These are phyloP conservation scores for Crossaster papposus DNA, from an alignment of 53 echinoderm and acorn worm species.

Conservation along the genomic window DNA sequence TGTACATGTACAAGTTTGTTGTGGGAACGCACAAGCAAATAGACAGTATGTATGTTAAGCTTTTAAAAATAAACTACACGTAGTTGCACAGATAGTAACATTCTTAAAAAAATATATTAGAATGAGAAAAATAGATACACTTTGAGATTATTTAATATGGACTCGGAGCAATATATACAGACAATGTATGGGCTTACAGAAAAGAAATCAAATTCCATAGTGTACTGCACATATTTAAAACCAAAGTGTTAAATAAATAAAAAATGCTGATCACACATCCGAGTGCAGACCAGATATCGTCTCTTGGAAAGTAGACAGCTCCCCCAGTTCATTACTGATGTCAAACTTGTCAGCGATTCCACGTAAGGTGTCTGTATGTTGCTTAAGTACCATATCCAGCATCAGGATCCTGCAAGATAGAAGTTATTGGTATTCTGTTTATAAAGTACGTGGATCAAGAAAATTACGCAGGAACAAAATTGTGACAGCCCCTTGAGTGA, in stretches of 20 bases:
- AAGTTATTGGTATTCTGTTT: too few species aligned
- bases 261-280: neutral
- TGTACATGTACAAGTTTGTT: too few species aligned
- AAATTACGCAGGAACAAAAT: too few species aligned
- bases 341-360: conserved; percentile 29
- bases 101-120: too few species aligned
- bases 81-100: too few species aligned
- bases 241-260: too few species aligned
- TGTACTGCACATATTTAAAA: neutral
- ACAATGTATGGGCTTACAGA: neutral
- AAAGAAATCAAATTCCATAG: neutral
- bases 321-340: conserved; percentile 28
- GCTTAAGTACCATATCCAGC: conserved; percentile 1
- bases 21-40: too few species aligned
- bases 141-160: neutral
- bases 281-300: neutral
- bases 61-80: too few species aligned
- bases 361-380: conserved; percentile 15
- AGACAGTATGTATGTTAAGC: too few species aligned
- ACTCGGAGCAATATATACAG: neutral
- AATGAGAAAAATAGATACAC: too few species aligned
- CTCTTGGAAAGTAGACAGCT: neutral
- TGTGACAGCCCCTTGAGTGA: too few species aligned
- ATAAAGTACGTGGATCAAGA: too few species aligned
- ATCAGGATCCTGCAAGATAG: conserved; percentile 2